Base-by-base conservation (phyloP, 2,797 vertebrate species). In the Malurus splendens region DNA sequence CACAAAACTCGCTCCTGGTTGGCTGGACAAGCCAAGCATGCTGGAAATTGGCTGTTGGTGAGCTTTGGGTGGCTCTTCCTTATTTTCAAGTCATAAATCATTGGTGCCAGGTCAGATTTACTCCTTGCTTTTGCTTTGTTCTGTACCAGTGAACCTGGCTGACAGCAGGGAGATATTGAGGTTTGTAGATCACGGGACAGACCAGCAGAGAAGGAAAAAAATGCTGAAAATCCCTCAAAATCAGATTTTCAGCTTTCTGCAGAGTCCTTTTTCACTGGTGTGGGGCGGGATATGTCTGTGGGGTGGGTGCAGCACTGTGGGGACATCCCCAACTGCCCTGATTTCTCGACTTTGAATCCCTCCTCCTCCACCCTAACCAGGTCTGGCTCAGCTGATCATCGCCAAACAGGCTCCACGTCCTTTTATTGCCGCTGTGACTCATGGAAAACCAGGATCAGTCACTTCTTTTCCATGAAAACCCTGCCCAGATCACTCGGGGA, bases 121-220 rank as follows among this genome's bases (percentile, higher is more conserved):
- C 25, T 23, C 7, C 14, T 51, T 27, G 6, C 4, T 7, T 41
- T 39, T 32, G 32, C 38, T 78, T 41, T 55, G 22, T 28, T 5
- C 30, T 5, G 15, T 1, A 1, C 39, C 19, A 3, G 1, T 36
- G 38, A 67, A 7, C 24, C 2, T 16, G 22, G 50, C 32, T 10
- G 6, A 20, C 5, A 22, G 18, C 5, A 3, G 6, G 57, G 41
- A 77, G 33, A 74, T n/a, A 9, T 0, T 0, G 5, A 38, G 28
- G 30, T 6, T 16, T 72, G 47, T 18, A 45, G 36, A 45, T 44
- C 0, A 0, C 6, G 12, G 39, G 44, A 33, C 39, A 66, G 65
- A 28, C 2, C 28, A 51, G 50, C 50, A 45, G 42, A 41, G 48
- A 30, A 51, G 14, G 50, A 19, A 2, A 23, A 48, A 66, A 3